These are phyloP conservation scores for Donacobius atricapilla DNA, from an alignment of 2,113 vertebrate genomes.

Conservation along the genomic window DNA sequence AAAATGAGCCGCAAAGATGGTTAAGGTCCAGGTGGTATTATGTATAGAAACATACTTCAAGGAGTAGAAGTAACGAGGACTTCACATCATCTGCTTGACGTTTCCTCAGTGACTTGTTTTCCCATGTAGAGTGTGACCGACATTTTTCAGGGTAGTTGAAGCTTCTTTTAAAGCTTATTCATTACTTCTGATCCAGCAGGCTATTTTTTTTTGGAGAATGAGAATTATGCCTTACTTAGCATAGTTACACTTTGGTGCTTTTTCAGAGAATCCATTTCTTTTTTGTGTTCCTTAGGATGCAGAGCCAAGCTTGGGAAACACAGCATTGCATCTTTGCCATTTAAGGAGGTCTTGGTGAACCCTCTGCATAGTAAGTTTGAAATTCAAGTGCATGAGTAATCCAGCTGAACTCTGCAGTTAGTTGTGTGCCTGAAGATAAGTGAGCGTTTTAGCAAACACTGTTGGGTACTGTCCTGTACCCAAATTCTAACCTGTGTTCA, in stretches of 20 bases:
- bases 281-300: background rate
- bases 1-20: background rate
- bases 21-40: background rate
- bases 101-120: background rate
- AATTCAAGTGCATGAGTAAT: slow-evolving; percentile 52
- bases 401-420: background rate
- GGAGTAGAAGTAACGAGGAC: background rate
- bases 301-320: background rate
- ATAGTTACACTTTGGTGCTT: background rate
- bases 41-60: background rate
- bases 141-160: background rate
- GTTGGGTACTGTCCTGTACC: background rate
- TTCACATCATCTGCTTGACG: fast-evolving
- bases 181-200: background rate
- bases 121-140: background rate
- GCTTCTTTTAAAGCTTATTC: background rate
- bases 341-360: slow-evolving; percentile 44
- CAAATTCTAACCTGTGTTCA: background rate
- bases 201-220: background rate
- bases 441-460: background rate
- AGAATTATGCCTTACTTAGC: background rate
- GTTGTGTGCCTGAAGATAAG: background rate
- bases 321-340: slow-evolving; percentile 5
- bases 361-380: slow-evolving; percentile 1
- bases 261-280: background rate